phyloP scores from a whole-genome alignment of 2,797 vertebrate species.

The Pantherophis vulpinus region DNA sequence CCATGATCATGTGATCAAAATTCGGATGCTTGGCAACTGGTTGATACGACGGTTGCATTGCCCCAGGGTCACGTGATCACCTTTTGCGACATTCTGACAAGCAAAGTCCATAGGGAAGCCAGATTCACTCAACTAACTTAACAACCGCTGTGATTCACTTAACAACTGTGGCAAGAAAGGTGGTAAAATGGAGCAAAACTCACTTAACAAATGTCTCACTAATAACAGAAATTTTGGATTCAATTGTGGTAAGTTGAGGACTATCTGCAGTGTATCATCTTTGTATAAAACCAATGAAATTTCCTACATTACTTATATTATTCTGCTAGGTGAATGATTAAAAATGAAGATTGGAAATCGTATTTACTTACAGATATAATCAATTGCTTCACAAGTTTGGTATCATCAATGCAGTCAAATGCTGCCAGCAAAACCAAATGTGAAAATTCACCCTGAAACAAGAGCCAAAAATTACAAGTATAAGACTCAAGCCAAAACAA shows the following conservation, averaged over 20 bases:
- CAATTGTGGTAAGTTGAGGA: background rate
- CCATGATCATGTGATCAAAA: background rate
- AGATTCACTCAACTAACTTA: background rate
- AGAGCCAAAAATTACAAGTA: slow-evolving; percentile 29
- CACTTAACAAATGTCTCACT: background rate
- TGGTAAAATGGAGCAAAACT: background rate
- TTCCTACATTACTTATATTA: background rate
- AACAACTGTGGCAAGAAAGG: background rate
- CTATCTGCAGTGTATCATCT: background rate
- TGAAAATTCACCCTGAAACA: slow-evolving; percentile 87
- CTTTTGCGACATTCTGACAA: background rate
- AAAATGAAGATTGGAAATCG: background rate
- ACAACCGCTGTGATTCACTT: background rate
- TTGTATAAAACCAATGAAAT: background rate
- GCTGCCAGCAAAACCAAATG: slow-evolving; percentile 89
- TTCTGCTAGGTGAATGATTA: background rate
- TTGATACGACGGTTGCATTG: background rate
- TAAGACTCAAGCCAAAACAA: background rate
- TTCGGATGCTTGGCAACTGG: background rate
- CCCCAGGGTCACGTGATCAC: background rate
- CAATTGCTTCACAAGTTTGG: slow-evolving; percentile 91
- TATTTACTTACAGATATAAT: slow-evolving; percentile 86
- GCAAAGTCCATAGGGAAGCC: background rate
- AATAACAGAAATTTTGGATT: background rate
- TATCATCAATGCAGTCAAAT: slow-evolving; percentile 97